Evolutionary conservation across 2,888 invertebrate species (phyloP).

Genomic region (Leuctra nigra): DNA sequence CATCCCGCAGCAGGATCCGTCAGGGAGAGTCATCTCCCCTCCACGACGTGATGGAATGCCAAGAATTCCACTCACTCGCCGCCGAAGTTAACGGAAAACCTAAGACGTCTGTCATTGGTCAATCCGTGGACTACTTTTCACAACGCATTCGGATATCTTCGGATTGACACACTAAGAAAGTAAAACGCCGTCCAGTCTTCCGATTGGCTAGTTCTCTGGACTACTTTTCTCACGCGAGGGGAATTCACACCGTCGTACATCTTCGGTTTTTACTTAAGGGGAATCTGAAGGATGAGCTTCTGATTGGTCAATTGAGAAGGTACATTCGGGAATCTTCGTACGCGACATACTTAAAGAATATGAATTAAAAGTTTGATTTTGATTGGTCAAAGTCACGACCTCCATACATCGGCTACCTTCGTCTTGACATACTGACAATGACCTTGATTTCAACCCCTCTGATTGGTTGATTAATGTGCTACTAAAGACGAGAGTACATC

Average conservation of each 20-base stretch:
- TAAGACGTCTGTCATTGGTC: too few relatives aligned
- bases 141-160: too few relatives aligned
- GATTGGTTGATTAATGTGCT: constrained; percentile 8
- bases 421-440: not conserved
- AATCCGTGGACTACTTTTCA: too few relatives aligned
- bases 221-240: not conserved
- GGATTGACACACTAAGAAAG: too few relatives aligned
- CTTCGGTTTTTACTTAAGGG: too few relatives aligned
- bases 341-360: too few relatives aligned
- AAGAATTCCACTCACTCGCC: too few relatives aligned
- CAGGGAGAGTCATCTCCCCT: too few relatives aligned
- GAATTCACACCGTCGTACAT: not conserved
- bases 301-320: not conserved
- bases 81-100: too few relatives aligned
- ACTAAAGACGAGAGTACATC: not conserved
- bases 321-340: not conserved
- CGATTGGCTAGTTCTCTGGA: not conserved
- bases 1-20: too few relatives aligned
- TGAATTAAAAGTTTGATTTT: not conserved
- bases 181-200: not conserved
- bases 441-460: not conserved
- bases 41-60: too few relatives aligned
- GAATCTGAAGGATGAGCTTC: not conserved
- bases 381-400: not conserved
- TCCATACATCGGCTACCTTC: not conserved